phyloP scores from a whole-genome alignment of 1,140 invertebrate species.

The Magallana ariakensis region DNA sequence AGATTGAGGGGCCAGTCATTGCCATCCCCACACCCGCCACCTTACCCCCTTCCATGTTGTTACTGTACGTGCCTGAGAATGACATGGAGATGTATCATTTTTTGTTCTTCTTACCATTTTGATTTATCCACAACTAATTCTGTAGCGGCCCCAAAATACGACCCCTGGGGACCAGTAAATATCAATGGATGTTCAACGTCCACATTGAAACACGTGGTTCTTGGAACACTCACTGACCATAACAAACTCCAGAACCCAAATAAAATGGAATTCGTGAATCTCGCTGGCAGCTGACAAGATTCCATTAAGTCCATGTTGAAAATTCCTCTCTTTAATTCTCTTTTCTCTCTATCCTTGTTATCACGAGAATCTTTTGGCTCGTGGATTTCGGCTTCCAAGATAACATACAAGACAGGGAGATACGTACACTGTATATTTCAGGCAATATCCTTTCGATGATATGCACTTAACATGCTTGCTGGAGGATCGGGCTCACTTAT shows the following conservation, averaged over 20 bases:
- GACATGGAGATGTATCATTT: not conserved
- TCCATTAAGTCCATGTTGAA: not conserved
- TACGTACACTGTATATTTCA: not conserved
- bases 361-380: not conserved
- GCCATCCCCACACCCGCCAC: too few species aligned
- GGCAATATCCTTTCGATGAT: not conserved
- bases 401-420: not conserved
- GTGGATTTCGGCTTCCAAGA: not conserved
- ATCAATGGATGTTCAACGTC: not conserved
- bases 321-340: not conserved
- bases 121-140: not conserved
- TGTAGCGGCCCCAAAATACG: not conserved
- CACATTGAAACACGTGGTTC: not conserved
- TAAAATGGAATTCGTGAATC: not conserved
- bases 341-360: not conserved
- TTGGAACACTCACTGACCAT: not conserved
- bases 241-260: not conserved
- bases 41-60: too few species aligned
- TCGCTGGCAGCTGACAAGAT: not conserved
- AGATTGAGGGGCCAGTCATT: not conserved
- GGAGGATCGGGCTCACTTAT: too few species aligned
- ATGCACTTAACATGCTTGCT: not conserved
- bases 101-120: conserved; percentile 5
- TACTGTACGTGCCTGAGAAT: not conserved
- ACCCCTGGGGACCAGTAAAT: not conserved